Evolutionary conservation across 2,113 vertebrate species (phyloP).

Genomic region (Sinocyclocheilus anshuiensis): DNA sequence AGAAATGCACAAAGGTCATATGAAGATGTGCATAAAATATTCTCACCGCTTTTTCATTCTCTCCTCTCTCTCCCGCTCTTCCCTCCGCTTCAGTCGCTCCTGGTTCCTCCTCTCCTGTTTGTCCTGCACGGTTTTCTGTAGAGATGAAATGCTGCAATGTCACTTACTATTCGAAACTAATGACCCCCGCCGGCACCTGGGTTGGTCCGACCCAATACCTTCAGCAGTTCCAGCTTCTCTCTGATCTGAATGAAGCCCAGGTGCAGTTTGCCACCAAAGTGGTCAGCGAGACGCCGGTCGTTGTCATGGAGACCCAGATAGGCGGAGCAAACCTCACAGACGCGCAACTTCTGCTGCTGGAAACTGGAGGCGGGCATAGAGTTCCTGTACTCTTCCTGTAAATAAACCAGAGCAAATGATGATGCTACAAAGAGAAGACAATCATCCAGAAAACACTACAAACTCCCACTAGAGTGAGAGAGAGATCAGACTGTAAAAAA

Average conservation of each 20-base stretch:
- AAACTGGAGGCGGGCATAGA: slow-evolving; percentile 99
- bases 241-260: slow-evolving; percentile 98
- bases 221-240: slow-evolving; percentile 93
- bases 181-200: not conserved
- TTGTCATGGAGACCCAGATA: slow-evolving; percentile 98
- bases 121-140: slow-evolving; percentile 93
- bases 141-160: not conserved
- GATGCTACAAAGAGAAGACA: not conserved
- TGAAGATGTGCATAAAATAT: not conserved
- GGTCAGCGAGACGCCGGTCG: slow-evolving; percentile 94
- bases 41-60: slow-evolving; percentile 76
- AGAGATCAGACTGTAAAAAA: too few species aligned
- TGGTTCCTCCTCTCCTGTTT: slow-evolving; percentile 97
- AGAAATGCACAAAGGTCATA: not conserved
- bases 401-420: not conserved
- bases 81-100: slow-evolving; percentile 91
- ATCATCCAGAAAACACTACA: not conserved
- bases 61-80: slow-evolving; percentile 94
- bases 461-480: not conserved
- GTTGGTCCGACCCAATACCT: slow-evolving; percentile 71
- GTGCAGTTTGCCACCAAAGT: slow-evolving; percentile 97
- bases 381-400: slow-evolving; percentile 95
- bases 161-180: not conserved
- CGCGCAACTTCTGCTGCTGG: slow-evolving; percentile 96
- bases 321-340: slow-evolving; percentile 97